Base-by-base conservation (phyloP, 2,113 vertebrate species). In the Harpagus bidentatus region DNA sequence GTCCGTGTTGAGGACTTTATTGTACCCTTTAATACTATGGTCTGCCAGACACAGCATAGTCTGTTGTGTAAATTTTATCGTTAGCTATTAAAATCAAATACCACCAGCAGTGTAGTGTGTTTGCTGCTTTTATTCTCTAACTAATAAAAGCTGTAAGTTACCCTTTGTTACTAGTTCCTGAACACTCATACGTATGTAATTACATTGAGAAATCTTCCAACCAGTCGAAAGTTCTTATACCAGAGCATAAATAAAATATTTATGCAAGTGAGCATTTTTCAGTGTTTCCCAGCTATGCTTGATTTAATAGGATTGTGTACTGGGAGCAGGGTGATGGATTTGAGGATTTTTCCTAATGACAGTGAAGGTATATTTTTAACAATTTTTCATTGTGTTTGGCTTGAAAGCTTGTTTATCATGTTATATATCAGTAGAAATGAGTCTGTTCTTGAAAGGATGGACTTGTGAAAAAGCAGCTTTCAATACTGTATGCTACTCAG, bases 121-220 rank as follows among this genome's bases (percentile, higher is more conserved):
- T 87, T 74, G 13, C 58, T 90, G 22, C n/a, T 90, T 73, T 86
- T 92, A 88, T 58, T 86, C 40, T 16, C 43, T 88, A 25, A 50
- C 36, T 83, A 71, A 38, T 72, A 77, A 69, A 80, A 81, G 15
- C 70, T 65, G 9, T 32, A 63, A 71, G 32, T 79, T 32, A 36
- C 38, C 61, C 47, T 7, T 21, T 81, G 20, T 6, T 56, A 11
- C 6, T 36, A 62, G 65, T 52, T 62, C 36, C 21, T 47, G 16
- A 42, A 36, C 10, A 6, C 58, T 79, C 22, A 13, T 63, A 13
- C 0, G 0, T 2, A 4, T 25, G 34, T 32, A 26, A n/a, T 73
- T 69, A 32, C 45, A 92, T 6, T 50, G 45, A 86, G 55, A 53
- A 77, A 66, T 71, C n/a, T 42, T 82, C n/a, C 45, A 66, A 6